These are phyloP conservation scores for Rhinoptilus africanus DNA, from an alignment of 2,113 vertebrate species.

Conservation along the genomic window DNA sequence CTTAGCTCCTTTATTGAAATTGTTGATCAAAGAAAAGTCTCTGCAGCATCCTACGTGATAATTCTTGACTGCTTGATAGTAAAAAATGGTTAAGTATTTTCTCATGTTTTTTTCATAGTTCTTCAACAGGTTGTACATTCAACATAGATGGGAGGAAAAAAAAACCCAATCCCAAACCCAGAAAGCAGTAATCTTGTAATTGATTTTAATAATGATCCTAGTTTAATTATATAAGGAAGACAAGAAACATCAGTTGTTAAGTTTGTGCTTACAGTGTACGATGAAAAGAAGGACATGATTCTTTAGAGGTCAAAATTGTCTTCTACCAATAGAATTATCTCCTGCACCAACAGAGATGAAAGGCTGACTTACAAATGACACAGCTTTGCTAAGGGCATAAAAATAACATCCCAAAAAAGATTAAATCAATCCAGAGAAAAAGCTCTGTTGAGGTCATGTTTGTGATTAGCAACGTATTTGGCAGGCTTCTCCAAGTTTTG, in stretches of 20 bases:
- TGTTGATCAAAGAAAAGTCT: not conserved
- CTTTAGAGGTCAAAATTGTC: not conserved
- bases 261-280: not conserved
- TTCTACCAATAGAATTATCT: not conserved
- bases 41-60: not conserved
- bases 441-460: not conserved
- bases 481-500: not conserved
- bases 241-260: not conserved
- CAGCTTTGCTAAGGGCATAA: not conserved
- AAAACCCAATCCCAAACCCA: accelerated
- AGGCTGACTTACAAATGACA: not conserved
- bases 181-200: not conserved
- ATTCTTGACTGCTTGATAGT: not conserved
- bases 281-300: not conserved
- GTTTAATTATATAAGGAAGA: not conserved
- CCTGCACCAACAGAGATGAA: not conserved
- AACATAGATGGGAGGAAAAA: too few species aligned
- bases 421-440: not conserved
- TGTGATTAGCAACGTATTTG: not conserved
- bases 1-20: not conserved
- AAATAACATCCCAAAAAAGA: not conserved
- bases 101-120: not conserved
- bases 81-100: not conserved
- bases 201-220: not conserved
- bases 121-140: not conserved